Base-by-base conservation (phyloP, 2,888 invertebrate genomes). In the Girardia tigrina region DNA sequence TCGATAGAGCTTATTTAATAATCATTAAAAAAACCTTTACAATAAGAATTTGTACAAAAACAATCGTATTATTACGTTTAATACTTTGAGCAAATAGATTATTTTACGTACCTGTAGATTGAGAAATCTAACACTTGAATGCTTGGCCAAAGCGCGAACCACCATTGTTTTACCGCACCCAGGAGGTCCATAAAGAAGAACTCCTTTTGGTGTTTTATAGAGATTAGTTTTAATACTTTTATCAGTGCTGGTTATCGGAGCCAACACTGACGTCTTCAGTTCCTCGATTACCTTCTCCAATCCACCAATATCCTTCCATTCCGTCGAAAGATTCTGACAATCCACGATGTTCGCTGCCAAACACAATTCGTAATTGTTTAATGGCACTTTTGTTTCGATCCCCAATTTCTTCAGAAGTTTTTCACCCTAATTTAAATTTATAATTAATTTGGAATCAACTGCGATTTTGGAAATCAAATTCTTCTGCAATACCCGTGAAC, bases 141-240 rank as follows among this genome's bases (percentile, higher is more conserved):
- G 93, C 83, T 90, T 91, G 0, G 95, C 95, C 0, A 93, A 93
- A 8, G 95, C 95, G 85, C 94, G 94, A 0, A 95, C 95, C 79
- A 95, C 91, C 83, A 95, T 88, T 0, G 95, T 95, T 85, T 95
- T 95, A 26, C 95, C 95, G 86, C 94, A 95, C 26, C 94, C 92
- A 71, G 95, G 95, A 27, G 95, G 95, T 0, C 95, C 95, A 83
- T 95, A 91, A 72, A 97, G 86, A 72, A 97, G 85, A 0, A 95
- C 92, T 86, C 87, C 87, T 85, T 93, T 95, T 0, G 95, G 95
- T 0, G 95, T 91, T 84, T 91, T 91, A 76, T 94, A 91, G 6
- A 95, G 87, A 42, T 76, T 77, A 0, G 83, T 82, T 6, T 80
- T 78, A 28, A 77, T 73, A 73, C 93, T 92, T 26, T 94, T 85